Conservation (phyloP, 2,797 vertebrate genomes). For the Siniperca undulata region DNA sequence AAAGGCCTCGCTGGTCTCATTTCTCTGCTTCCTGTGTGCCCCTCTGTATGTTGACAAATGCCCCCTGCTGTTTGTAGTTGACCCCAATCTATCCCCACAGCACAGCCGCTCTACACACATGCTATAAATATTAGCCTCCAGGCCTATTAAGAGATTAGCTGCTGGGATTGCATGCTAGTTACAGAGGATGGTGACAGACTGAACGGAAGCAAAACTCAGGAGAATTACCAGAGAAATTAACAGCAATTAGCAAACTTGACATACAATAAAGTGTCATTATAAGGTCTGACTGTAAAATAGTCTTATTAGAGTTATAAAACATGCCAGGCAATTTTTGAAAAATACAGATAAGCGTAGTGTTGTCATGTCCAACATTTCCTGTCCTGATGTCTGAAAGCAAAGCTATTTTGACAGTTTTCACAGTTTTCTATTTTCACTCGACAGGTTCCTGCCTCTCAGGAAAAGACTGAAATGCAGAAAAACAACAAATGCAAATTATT, state of each 20-base stretch:
- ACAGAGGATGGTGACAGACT: slow-evolving; percentile 43
- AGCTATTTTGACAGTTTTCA: not conserved
- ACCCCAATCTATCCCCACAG: slow-evolving; percentile 71
- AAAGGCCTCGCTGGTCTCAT: not conserved
- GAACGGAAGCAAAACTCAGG: slow-evolving; percentile 35
- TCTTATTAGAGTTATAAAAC: not conserved
- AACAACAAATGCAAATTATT: not conserved
- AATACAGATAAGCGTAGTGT: slow-evolving; percentile 22
- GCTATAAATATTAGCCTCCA: slow-evolving; percentile 77
- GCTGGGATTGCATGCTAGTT: slow-evolving; percentile 60
- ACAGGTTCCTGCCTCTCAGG: not conserved
- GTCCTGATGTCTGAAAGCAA: slow-evolving; percentile 19
- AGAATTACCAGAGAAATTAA: slow-evolving; percentile 26
- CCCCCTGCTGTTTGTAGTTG: slow-evolving; percentile 62
- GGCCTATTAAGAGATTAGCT: slow-evolving; percentile 83
- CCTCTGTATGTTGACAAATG: slow-evolving; percentile 44
- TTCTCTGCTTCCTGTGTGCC: not conserved
- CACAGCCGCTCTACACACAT: slow-evolving; percentile 64
- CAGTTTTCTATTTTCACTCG: too few species aligned
- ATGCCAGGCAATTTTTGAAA: not conserved
- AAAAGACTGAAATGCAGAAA: slow-evolving; percentile 6
- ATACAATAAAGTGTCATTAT: slow-evolving; percentile 3
- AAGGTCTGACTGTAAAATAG: not conserved
- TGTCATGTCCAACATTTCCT: not conserved
- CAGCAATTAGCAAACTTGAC: slow-evolving; percentile 23